Conservation (phyloP, 2,888 invertebrate species). For the Drosophila mayaguana region DNA sequence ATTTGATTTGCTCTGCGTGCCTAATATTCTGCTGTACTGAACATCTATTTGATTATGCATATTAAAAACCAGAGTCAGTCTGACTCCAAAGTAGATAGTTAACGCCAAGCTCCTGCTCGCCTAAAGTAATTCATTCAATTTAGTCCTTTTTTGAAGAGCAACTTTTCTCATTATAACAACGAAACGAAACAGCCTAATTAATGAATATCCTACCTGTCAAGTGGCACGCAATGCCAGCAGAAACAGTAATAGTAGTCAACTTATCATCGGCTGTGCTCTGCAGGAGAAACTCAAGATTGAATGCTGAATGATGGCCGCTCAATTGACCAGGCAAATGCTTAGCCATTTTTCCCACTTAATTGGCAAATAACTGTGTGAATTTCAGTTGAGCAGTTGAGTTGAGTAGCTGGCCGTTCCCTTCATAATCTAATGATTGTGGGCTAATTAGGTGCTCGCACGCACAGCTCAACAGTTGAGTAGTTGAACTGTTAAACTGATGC, state of each 20-base stretch:
- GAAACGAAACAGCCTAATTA: not conserved
- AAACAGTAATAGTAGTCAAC: slow-evolving; percentile 1
- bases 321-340: slow-evolving; percentile 27
- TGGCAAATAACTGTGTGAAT: slow-evolving; percentile 24
- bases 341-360: slow-evolving; percentile 37
- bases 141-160: no score
- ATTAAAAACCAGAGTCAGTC: no score
- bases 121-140: no score
- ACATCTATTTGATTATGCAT: no score
- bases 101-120: no score
- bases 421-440: slow-evolving; percentile 61
- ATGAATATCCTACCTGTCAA: not conserved
- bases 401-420: slow-evolving; percentile 12
- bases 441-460: slow-evolving; percentile 74
- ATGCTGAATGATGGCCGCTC: not conserved
- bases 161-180: no score
- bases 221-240: slow-evolving; percentile 16
- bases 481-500: slow-evolving; percentile 31
- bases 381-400: not conserved
- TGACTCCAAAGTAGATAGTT: no score
- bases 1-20: not conserved
- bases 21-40: no score
- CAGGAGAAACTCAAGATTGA: not conserved
- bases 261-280: not conserved
- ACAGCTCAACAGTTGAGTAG: slow-evolving; percentile 49